phyloP scores from a whole-genome alignment of 2,113 vertebrate species.

The Dasypus novemcinctus region DNA sequence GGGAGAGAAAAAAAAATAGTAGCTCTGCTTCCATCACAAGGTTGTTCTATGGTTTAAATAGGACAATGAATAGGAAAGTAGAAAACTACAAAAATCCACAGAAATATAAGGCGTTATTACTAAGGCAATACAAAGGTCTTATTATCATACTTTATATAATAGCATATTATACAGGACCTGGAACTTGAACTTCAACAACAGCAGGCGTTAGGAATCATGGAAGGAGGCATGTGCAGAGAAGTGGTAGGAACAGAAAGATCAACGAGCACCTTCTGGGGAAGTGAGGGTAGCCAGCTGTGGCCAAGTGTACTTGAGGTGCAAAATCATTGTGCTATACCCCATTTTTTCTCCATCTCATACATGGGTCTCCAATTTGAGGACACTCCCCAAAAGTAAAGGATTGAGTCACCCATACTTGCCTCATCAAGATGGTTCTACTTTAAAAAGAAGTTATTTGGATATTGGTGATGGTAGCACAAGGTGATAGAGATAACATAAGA shows the following conservation, averaged over 20 bases:
- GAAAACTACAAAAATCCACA: background rate
- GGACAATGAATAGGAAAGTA: background rate
- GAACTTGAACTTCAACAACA: background rate
- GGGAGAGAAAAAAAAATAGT: no score
- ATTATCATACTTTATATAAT: background rate
- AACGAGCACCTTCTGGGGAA: background rate
- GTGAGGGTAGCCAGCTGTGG: accelerated
- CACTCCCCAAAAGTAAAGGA: background rate
- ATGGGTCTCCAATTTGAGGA: background rate
- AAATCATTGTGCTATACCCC: background rate
- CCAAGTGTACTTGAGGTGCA: background rate
- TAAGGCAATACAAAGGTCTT: background rate
- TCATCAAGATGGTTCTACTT: background rate
- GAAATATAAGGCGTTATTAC: background rate
- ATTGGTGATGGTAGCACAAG: no score
- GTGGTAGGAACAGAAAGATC: background rate
- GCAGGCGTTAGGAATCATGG: background rate
- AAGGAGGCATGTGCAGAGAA: background rate
- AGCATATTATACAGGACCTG: background rate
- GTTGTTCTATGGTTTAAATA: background rate
- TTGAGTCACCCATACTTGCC: no score
- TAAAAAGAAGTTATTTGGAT: background rate
- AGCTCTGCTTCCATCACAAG: background rate
- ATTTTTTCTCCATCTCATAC: background rate
- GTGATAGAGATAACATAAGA: background rate